Base-by-base conservation (phyloP, 2,888 invertebrate species). In the Philonicus albiceps region DNA sequence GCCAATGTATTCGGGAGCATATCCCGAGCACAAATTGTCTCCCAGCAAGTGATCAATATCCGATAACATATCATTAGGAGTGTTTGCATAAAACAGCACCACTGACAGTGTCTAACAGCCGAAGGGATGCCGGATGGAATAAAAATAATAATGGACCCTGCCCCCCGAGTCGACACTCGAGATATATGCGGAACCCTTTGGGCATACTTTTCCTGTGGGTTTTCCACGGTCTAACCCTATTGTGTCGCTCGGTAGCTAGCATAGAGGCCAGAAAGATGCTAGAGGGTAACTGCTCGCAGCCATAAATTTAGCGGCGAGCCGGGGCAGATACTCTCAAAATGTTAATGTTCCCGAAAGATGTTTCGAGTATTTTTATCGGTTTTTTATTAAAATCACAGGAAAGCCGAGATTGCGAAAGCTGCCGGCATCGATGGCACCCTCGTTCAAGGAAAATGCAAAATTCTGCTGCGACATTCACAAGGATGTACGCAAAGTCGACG, bases 11-110 rank as follows among this genome's bases (percentile, higher is more conserved):
- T 91, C 92, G 90, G 89, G 89, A 91, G 90, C 92, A 92, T 91
- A 92, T 91, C 91, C 92, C 90, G 90, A 90, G 91, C 92, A 92
- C 92, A 92, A 92, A 92, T 92, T 92, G 92, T 90, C 90, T 89
- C 88, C 89, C 89, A 89, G 89, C 89, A 84, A 84, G 84, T 84
- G 87, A 87, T 87, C 87, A 86, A 87, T 87, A 83, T 86, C 53
- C 86, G 86, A 87, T 87, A 86, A 86, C 86, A 81, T 78, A 87
- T 87, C 87, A 87, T 87, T 87, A 87, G 87, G 86, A 81, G 85
- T 87, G 87, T 87, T 87, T 86, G 87, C 85, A 85, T 87, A 86
- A 83, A 75, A 85, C 76, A 85, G 76, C 49, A 85, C 43, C 74
- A 75, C 76, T 75, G 74, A 75, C 85, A 53, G 76, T 55, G 30